Evolutionary conservation across 2,797 vertebrate species (phyloP), one percentile per base, ranked within the genome.

Genomic region (Synaphobranchus kaupii): DNA sequence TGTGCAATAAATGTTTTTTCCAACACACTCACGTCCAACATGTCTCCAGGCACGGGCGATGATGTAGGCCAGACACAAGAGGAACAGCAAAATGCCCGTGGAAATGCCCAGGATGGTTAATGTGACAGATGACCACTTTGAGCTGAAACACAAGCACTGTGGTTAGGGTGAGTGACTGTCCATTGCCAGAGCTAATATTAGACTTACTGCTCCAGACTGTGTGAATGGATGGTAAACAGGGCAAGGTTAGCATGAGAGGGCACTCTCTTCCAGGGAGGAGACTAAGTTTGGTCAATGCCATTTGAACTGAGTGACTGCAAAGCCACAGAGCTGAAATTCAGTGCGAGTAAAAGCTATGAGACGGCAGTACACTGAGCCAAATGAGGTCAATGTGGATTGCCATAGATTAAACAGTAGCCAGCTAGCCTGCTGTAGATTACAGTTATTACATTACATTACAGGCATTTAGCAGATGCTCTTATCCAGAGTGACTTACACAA

Each of bases 101-200:
- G 78, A 22, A 7, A 50, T 25, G 47, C 78, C 47, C 44, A 81
- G 78, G 44, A 48, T 81, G 78, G 17, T 80, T 17, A 80, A 9
- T 80, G 44, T 80, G 17, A 6, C 2, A 4, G 10, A 10, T 22
- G 15, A 22, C 76, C 39, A 13, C 3, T 47, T n/a, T 1, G 12
- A 81, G 78, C 78, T 81, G 78, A 81, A 81, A 81, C 78, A 12
- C 17, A 28, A 66, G 63, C n/a, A 78, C 34, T 20, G 34, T 44
- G 12, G 4, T 17, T 76, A 4, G 31, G 20, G 39, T 39, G 9
- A 76, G 71, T 17, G 9, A 73, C 8, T 1, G 13, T 73, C 68
- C 13, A 31, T 15, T 17, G 12, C 28, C 68, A 73, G 28, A 73
- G 68, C 31, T 34, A 2, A n/a, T 66, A 66, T 28, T 25, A n/a